phyloP scores from a whole-genome alignment of 2,888 invertebrate genomes.

The Eretmocerus hayati region DNA sequence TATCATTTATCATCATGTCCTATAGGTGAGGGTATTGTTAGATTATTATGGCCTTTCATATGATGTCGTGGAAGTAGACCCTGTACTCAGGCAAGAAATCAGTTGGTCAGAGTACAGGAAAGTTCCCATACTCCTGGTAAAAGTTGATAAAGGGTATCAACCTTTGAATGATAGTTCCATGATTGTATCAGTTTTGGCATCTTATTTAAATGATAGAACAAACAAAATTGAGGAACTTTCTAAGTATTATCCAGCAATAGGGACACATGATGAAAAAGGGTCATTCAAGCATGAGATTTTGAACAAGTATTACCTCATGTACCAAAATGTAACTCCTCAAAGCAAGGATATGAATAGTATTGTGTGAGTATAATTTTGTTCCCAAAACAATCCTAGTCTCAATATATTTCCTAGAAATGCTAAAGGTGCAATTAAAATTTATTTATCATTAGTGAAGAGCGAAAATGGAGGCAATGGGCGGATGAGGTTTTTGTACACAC shows the following conservation, averaged over 20 bases:
- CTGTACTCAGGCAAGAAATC: conserved; percentile 82
- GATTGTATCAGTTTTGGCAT: conserved; percentile 82
- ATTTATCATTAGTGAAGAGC: conserved; percentile 64
- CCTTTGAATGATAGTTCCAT: conserved; percentile 91
- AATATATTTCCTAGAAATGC: background rate
- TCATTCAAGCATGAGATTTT: conserved; percentile 65
- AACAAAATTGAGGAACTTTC: conserved; percentile 62
- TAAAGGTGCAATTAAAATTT: background rate
- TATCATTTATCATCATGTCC: background rate
- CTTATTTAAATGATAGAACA: conserved; percentile 60
- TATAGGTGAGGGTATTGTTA: conserved; percentile 64
- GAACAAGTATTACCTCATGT: conserved; percentile 86
- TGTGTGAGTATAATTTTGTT: conserved; percentile 1
- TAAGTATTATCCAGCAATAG: conserved; percentile 69
- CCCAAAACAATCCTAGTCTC: background rate
- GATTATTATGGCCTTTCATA: conserved; percentile 92
- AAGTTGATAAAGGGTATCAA: conserved; percentile 67
- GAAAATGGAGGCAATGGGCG: conserved; percentile 94
- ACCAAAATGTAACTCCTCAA: background rate
- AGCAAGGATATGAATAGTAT: background rate
- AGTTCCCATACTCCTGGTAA: conserved; percentile 82
- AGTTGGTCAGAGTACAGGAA: conserved; percentile 93
- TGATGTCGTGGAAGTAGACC: conserved; percentile 94
- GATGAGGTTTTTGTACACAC: conserved; percentile 86
- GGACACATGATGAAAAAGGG: conserved; percentile 62